Evolutionary conservation across 92 coral and sea anemone species (phyloP).

Genomic region (Palythoa grandiflora): DNA sequence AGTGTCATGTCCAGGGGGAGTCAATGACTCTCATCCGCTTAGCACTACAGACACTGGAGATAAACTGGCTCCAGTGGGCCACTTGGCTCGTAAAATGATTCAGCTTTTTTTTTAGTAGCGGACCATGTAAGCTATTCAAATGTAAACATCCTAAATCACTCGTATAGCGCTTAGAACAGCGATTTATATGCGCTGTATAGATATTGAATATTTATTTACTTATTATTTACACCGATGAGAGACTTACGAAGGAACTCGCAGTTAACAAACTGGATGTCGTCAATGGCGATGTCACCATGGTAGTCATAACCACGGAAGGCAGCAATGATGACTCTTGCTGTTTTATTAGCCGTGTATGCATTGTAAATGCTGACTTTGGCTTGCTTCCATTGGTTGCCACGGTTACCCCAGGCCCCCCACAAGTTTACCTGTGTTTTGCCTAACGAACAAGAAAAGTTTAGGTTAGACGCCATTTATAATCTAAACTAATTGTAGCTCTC

Average conservation of each 20-base stretch:
- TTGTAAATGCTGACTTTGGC: constrained; percentile 80
- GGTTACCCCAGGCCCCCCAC: constrained; percentile 64
- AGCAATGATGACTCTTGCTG: constrained; percentile 66
- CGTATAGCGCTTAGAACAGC: too few species aligned
- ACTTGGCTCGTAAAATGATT: too few species aligned
- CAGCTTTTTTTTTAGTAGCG: too few species aligned
- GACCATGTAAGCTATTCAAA: too few species aligned
- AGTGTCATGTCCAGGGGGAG: too few species aligned
- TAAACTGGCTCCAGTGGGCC: too few species aligned
- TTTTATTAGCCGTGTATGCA: constrained; percentile 50
- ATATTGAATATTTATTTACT: neutral
- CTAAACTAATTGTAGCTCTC: too few species aligned
- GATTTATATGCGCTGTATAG: too few species aligned
- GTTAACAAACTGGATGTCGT: constrained; percentile 85
- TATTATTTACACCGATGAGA: neutral
- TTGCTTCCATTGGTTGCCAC: constrained; percentile 85
- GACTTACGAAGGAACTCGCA: constrained; percentile 60
- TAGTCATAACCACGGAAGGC: constrained; percentile 84
- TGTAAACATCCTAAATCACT: too few species aligned
- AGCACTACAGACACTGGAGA: too few species aligned
- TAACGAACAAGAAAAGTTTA: constrained; percentile 2
- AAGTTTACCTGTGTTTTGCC: constrained; percentile 58
- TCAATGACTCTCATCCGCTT: too few species aligned
- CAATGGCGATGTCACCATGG: constrained; percentile 92
- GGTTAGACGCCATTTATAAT: neutral